Conservation (phyloP, 2,113 vertebrate species). For the Meles meles region DNA sequence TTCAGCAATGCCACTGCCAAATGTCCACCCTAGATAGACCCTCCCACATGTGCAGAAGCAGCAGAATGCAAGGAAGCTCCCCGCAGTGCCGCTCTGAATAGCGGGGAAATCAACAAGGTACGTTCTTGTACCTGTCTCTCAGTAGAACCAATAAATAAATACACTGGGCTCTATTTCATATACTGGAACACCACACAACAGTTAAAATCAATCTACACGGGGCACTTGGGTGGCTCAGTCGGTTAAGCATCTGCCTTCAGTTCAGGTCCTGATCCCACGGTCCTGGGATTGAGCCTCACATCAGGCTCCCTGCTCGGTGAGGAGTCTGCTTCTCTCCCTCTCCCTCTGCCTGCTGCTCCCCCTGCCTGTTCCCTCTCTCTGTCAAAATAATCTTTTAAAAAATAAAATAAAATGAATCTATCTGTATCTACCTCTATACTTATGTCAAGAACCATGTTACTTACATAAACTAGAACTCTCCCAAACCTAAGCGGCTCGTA, state of each 20-base stretch:
- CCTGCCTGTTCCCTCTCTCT: not conserved
- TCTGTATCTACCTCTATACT: not conserved
- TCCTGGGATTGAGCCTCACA: not conserved
- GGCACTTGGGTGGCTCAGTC: not conserved
- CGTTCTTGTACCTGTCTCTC: not conserved
- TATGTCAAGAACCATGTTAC: not conserved
- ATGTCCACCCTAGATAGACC: not conserved
- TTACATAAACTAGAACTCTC: not conserved
- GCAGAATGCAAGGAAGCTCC: rapidly evolving
- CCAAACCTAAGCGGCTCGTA: not conserved
- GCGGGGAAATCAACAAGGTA: not conserved
- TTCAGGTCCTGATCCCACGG: not conserved
- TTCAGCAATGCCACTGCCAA: not conserved
- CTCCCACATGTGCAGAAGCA: not conserved
- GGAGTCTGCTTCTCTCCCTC: not conserved
- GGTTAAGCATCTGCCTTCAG: not conserved
- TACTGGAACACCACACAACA: not conserved
- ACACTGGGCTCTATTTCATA: not conserved
- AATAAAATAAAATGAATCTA: not conserved
- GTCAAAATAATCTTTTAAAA: not conserved
- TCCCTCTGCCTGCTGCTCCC: not conserved
- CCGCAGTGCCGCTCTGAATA: not conserved
- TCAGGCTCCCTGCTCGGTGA: not conserved
- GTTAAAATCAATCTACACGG: not conserved
- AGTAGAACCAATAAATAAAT: not conserved